A percentile compares a stretch with the other conserved stretches of the same genome.
These are phyloP conservation scores for Mystacornis crossleyi DNA, from an alignment of 2,113 vertebrate species.

Conservation along the genomic window DNA sequence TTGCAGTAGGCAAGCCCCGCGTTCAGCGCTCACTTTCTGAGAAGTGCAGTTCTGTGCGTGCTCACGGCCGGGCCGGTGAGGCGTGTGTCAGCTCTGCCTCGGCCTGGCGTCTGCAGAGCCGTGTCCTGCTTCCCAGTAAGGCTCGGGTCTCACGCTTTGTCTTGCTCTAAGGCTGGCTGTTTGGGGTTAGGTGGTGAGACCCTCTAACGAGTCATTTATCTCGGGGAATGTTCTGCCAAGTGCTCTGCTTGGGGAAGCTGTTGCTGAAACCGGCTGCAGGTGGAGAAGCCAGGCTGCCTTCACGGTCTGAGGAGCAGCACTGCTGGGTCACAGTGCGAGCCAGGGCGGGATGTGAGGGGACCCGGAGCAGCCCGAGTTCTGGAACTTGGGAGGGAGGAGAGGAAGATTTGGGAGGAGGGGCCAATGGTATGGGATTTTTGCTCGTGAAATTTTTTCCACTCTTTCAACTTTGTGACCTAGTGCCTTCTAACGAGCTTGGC, in stretches of 20 bases:
- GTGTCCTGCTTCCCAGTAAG: background rate
- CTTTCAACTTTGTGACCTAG: background rate
- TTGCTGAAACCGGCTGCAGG: background rate
- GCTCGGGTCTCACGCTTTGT: rapidly evolving
- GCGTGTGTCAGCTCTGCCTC: rapidly evolving
- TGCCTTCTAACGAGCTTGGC: background rate
- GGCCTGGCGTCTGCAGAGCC: background rate
- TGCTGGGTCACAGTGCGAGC: background rate
- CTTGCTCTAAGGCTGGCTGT: background rate
- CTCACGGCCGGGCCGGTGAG: too few relatives aligned
- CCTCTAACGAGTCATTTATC: background rate
- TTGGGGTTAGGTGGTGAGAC: background rate
- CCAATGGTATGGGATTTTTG: background rate
- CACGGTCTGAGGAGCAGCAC: background rate
- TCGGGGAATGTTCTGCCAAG: background rate
- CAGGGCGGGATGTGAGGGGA: background rate
- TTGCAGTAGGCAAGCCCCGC: rapidly evolving
- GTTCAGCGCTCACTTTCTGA: background rate
- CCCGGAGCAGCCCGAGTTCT: background rate
- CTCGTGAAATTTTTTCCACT: background rate
- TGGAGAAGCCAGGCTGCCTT: background rate
- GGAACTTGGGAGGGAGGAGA: background rate
- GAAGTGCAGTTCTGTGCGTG: rapidly evolving
- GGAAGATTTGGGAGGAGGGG: background rate
- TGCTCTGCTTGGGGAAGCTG: background rate